A percentile compares a stretch with the other conserved stretches of the same genome.
These are phyloP conservation scores for Heptranchias perlo DNA, from an alignment of 2,113 vertebrate genomes.

Conservation along the genomic window DNA sequence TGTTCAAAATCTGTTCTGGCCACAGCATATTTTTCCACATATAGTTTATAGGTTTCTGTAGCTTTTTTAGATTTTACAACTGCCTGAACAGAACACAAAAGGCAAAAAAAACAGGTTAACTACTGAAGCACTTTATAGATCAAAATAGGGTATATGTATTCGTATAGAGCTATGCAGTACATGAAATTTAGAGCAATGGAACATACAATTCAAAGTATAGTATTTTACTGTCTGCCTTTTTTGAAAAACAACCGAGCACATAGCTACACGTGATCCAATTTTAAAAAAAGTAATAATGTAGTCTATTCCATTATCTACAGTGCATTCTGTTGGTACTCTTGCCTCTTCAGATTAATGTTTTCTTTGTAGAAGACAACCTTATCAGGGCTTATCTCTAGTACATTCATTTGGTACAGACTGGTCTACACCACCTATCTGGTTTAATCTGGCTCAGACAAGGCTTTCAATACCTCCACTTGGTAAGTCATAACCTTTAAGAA, in stretches of 20 bases:
- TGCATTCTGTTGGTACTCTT: not conserved
- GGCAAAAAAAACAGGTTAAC: slow-evolving; percentile 10
- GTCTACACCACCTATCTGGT: not conserved
- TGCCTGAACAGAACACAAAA: slow-evolving; percentile 67
- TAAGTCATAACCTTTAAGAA: not conserved
- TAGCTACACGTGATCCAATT: not conserved
- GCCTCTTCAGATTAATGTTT: not conserved
- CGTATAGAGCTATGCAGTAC: not conserved
- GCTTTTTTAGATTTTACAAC: slow-evolving; percentile 93
- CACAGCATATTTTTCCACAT: slow-evolving; percentile 86
- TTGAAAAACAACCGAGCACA: not conserved
- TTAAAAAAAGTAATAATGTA: not conserved
- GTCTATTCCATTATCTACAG: not conserved
- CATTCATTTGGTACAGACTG: not conserved
- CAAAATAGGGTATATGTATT: not conserved
- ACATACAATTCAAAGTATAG: not conserved
- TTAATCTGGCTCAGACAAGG: not conserved
- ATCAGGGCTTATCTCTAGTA: not conserved
- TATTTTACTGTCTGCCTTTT: not conserved
- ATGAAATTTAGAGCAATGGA: not conserved
- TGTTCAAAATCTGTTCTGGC: slow-evolving; percentile 93
- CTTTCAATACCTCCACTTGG: not conserved
- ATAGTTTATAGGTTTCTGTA: slow-evolving; percentile 85
- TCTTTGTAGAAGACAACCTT: not conserved
- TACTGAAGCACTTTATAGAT: not conserved